Percentiles rank a stretch among this genome's conserved stretches.
These are phyloP conservation scores for Leucophora obtusa DNA, from an alignment of 2,888 invertebrate species.

Conservation along the genomic window DNA sequence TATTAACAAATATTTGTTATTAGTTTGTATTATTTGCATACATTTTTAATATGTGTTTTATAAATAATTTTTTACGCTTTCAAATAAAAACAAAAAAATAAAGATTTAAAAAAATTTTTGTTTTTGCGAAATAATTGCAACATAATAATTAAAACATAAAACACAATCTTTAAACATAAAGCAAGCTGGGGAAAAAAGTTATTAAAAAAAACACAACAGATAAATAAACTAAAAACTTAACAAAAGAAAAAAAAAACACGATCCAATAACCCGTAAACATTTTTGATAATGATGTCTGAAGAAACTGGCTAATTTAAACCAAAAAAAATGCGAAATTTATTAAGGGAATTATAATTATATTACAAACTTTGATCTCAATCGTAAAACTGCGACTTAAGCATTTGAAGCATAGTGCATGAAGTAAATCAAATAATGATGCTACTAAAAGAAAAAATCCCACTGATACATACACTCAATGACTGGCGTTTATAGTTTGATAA, in stretches of 20 bases:
- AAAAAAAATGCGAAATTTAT: conserved; percentile 41
- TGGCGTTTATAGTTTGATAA: neutral
- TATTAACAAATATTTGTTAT: neutral
- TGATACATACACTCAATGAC: conserved; percentile 15
- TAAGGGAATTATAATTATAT: conserved; percentile 13
- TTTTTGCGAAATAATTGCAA: conserved; percentile 58
- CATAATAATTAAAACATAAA: conserved; percentile 49
- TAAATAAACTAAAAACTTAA: neutral
- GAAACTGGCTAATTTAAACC: conserved; percentile 41
- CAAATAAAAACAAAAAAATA: neutral
- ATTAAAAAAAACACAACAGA: neutral
- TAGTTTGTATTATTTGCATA: neutral
- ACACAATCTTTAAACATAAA: conserved; percentile 8
- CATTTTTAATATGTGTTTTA: neutral
- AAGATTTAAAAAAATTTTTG: conserved; percentile 40
- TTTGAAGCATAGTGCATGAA: conserved; percentile 38
- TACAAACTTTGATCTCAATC: conserved; percentile 13
- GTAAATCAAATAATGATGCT: conserved; percentile 31
- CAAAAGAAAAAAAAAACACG: neutral
- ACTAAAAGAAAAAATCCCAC: conserved; percentile 25
- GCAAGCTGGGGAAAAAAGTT: neutral
- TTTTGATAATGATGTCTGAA: conserved; percentile 17
- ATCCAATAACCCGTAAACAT: conserved; percentile 33
- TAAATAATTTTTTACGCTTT: conserved; percentile 15
- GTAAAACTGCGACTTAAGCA: conserved; percentile 24